Evolutionary conservation across 2,113 vertebrate genomes (phyloP).

Genomic region (Sinocyclocheilus grahami): DNA sequence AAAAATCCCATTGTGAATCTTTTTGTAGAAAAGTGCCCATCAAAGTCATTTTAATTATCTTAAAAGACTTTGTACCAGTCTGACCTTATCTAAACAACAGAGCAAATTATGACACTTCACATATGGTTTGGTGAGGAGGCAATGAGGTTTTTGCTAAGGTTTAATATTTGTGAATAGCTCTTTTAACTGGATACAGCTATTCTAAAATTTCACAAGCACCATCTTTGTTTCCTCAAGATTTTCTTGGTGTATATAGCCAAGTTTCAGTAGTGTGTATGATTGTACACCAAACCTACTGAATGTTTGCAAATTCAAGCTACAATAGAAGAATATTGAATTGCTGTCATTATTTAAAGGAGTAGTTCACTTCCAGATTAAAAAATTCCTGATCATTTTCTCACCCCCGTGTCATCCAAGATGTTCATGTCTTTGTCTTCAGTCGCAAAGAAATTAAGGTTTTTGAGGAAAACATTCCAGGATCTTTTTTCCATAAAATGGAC

Average conservation of each 20-base stretch:
- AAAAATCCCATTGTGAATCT: background rate
- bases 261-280: background rate
- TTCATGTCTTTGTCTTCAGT: too few relatives aligned
- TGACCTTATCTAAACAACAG: background rate
- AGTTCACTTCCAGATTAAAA: background rate
- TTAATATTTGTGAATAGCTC: background rate
- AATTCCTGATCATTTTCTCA: too few relatives aligned
- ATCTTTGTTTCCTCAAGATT: background rate
- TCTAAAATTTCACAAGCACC: constrained; percentile 11
- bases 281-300: background rate
- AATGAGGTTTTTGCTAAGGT: background rate
- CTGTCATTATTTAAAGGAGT: background rate
- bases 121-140: background rate
- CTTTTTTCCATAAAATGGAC: too few relatives aligned
- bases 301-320: background rate
- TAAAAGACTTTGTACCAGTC: background rate
- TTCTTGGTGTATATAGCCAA: background rate
- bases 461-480: too few relatives aligned
- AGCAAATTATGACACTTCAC: background rate
- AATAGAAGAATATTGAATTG: background rate
- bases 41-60: constrained; percentile 2
- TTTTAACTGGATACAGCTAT: background rate
- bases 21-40: background rate
- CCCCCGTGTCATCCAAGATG: too few relatives aligned
- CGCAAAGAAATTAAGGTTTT: too few relatives aligned